Evolutionary conservation across 2,113 vertebrate species (phyloP).

Genomic region (Oncorhynchus masou): DNA sequence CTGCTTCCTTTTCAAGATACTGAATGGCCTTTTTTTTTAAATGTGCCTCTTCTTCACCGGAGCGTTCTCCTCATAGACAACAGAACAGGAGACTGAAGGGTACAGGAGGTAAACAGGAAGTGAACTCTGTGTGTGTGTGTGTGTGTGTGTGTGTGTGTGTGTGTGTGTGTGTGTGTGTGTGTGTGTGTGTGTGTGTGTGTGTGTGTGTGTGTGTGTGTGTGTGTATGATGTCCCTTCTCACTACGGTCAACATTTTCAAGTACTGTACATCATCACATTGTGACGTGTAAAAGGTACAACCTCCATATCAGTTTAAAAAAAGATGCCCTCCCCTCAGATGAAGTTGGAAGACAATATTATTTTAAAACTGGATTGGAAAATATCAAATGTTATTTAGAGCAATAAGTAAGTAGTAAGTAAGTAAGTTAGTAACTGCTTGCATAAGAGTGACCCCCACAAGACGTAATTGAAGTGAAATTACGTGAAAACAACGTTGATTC

Average conservation of each 20-base stretch:
- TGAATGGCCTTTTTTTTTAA: constrained; percentile 69
- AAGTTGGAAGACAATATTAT: neutral
- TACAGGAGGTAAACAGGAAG: constrained; percentile 26
- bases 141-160: constrained; percentile 22
- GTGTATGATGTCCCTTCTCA: constrained; percentile 27
- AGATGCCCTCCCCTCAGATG: neutral
- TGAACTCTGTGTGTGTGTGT: constrained; percentile 15
- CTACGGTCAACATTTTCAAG: neutral
- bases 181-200: neutral
- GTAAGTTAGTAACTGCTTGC: constrained; percentile 1
- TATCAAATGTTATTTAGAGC: neutral
- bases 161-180: constrained; percentile 30
- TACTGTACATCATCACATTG: neutral
- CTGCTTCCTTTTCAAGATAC: constrained; percentile 63
- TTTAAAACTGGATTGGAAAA: neutral
- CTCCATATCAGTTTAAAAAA: neutral
- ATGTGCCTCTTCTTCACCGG: constrained; percentile 74
- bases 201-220: constrained; percentile 8
- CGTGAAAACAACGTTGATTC: no score
- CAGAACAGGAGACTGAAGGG: constrained; percentile 43
- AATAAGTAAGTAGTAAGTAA: neutral
- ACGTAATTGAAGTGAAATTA: no score
- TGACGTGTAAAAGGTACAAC: neutral
- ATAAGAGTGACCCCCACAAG: neutral
- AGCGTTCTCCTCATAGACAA: constrained; percentile 55